These are phyloP conservation scores for Hipparchia semele DNA, from an alignment of 2,888 invertebrate genomes.

Conservation along the genomic window DNA sequence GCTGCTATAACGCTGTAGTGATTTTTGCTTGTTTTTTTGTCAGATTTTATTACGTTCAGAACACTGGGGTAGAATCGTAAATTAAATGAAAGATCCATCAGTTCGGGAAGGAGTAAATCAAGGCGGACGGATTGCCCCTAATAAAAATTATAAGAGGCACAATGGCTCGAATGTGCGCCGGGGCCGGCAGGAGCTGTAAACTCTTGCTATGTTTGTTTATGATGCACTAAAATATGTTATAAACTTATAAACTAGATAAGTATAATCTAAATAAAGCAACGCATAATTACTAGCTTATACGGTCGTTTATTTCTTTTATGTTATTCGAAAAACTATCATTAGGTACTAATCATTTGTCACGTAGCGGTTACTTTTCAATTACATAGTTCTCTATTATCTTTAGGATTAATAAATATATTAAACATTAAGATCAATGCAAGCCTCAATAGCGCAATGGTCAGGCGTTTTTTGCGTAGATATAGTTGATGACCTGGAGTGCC, in stretches of 20 bases:
- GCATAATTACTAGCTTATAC: conserved; percentile 77
- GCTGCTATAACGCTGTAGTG: conserved; percentile 41
- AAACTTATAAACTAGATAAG: conserved; percentile 83
- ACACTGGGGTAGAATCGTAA: conserved; percentile 78
- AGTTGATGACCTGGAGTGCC: no score
- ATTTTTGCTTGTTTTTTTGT: conserved; percentile 78
- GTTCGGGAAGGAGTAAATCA: conserved; percentile 83
- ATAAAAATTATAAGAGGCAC: conserved; percentile 84
- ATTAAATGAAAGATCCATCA: conserved; percentile 82
- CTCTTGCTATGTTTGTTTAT: conserved; percentile 82
- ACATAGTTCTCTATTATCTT: neutral
- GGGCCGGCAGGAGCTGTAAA: conserved; percentile 79
- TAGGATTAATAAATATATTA: no score
- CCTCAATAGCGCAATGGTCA: no score
- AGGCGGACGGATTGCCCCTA: conserved; percentile 81
- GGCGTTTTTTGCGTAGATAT: no score
- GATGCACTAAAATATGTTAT: conserved; percentile 82
- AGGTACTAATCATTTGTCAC: neutral
- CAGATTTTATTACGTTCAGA: conserved; percentile 74
- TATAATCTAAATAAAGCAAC: conserved; percentile 80
- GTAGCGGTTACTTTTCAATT: neutral
- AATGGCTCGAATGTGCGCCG: conserved; percentile 78
- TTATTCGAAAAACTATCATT: neutral
- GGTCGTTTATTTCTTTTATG: conserved; percentile 57
- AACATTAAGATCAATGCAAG: no score